These are phyloP conservation scores for Lepilemur ruficaudatus DNA, from an alignment of 2,797 vertebrate genomes.

Conservation along the genomic window DNA sequence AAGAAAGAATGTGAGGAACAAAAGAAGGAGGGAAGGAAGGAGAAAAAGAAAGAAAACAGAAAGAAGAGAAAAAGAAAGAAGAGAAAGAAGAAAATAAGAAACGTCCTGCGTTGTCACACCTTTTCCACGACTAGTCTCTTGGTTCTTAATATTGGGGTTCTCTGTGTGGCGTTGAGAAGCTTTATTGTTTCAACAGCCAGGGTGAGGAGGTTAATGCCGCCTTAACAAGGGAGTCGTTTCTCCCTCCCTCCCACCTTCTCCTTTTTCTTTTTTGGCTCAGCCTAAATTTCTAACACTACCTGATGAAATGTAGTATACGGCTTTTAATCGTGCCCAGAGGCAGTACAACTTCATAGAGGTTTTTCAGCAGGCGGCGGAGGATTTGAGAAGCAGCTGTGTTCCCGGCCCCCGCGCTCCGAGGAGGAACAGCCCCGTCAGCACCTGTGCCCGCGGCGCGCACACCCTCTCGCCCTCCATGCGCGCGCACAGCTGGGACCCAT, in stretches of 20 bases:
- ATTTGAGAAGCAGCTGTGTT: conserved; percentile 85
- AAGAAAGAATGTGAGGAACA: accelerated
- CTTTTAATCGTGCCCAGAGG: conserved; percentile 90
- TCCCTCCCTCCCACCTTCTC: conserved; percentile 32
- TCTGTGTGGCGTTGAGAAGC: conserved; percentile 48
- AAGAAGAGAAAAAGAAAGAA: neutral
- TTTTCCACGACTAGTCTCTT: neutral
- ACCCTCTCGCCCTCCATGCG: conserved; percentile 61
- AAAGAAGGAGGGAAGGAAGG: too few relatives aligned
- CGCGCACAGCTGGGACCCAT: conserved; percentile 87
- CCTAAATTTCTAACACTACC: conserved; percentile 85
- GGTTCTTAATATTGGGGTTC: neutral
- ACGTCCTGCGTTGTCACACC: neutral
- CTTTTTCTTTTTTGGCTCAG: conserved; percentile 80
- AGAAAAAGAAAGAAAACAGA: neutral
- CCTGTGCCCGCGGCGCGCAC: conserved; percentile 79
- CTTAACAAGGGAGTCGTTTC: conserved; percentile 78
- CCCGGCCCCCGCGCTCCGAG: conserved; percentile 78
- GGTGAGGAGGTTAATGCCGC: conserved; percentile 82
- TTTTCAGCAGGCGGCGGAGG: conserved; percentile 82
- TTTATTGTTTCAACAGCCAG: conserved; percentile 77
- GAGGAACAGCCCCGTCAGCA: conserved; percentile 84
- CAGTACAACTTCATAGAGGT: conserved; percentile 84
- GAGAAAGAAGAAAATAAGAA: neutral
- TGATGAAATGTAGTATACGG: conserved; percentile 85